Evolutionary conservation across 2,888 invertebrate genomes (phyloP).

Genomic region (Noctua fimbriata): DNA sequence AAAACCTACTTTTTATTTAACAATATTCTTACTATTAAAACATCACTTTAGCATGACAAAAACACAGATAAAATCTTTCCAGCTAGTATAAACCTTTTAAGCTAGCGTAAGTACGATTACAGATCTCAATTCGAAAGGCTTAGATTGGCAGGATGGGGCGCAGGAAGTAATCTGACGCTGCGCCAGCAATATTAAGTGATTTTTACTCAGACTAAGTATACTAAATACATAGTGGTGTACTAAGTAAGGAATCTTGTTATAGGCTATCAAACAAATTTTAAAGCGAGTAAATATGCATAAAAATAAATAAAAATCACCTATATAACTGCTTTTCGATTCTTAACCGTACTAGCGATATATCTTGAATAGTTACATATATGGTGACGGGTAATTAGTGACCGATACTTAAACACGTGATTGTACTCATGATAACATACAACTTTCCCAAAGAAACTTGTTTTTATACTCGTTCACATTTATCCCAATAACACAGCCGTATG

Average conservation of each 20-base stretch:
- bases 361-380: neutral
- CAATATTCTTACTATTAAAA: neutral
- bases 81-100: neutral
- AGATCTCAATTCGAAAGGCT: neutral
- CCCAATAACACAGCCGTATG: no score
- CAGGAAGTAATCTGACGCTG: slow-evolving; percentile 13
- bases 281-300: no score
- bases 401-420: no score
- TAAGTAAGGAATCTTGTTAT: neutral
- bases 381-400: no score
- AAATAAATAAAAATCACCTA: neutral
- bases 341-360: neutral
- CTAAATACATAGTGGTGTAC: neutral
- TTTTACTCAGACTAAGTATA: no score
- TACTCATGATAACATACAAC: no score
- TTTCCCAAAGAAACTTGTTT: no score
- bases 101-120: no score
- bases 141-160: slow-evolving; percentile 11
- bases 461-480: no score
- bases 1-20: neutral
- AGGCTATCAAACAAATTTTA: neutral
- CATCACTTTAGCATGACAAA: neutral
- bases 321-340: neutral
- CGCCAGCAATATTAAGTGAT: no score
- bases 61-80: neutral